Evolutionary conservation across 2,888 invertebrate genomes (phyloP), one percentile per base, ranked within the genome.

Genomic region (Lepidochrysops patricia): DNA sequence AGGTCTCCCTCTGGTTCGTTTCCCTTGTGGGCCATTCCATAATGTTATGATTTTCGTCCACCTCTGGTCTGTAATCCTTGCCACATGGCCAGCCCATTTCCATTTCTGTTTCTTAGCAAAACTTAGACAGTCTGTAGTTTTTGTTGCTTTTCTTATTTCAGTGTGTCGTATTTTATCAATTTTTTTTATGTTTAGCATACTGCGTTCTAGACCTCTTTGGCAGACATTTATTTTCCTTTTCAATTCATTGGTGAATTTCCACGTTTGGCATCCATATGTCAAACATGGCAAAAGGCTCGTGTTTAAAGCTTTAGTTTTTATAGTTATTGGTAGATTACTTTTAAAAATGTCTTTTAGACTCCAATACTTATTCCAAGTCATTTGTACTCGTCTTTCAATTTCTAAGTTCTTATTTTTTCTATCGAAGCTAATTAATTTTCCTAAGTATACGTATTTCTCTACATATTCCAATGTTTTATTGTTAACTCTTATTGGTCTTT

Each of bases 111-210:
- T 60, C 50, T 6, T 19, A 19, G 35, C 25, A 26, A 13, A 25
- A 13, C 13, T 58, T 25, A 35, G 15, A 19, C 49, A 57, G 13
- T 61, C 9, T 7, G 23, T 59, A 9, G 57, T 52, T 61, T 61
- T 52, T 5, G 62, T 59, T 25, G 27, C 49, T 13, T 32, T 7
- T 23, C 60, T 60, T 48, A 62, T 62, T 48, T 35, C 60, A 48
- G 58, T 60, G 56, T 60, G 62, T 49, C 49, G 25, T 56, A 60
- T 60, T 19, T 60, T 60, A 5, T 62, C 48, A 9, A 56, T 15
- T 49, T 60, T 62, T 23, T 35, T 60, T 15, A 62, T 23, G 4
- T 57, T 60, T 2, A 62, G 57, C 62, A 62, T 62, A 32, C 62
- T 62, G 1, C 62, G 35, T 27, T 60, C 58, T n/a, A 58, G 13